Evolutionary conservation across 2,888 invertebrate species (phyloP).

Genomic region (Campoplex capitator): DNA sequence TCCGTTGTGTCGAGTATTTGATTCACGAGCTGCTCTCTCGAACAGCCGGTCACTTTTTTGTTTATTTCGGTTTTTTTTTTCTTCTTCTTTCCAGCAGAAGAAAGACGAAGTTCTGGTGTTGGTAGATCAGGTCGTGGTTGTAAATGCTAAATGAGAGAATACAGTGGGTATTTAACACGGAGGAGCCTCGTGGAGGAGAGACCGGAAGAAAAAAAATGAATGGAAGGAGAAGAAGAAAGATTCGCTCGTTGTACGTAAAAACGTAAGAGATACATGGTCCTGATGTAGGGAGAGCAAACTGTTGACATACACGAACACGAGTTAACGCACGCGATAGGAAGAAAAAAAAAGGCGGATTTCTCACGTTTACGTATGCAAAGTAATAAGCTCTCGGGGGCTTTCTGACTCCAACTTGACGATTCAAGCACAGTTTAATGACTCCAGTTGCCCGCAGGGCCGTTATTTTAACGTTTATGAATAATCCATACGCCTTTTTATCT

Average conservation of each 20-base stretch:
- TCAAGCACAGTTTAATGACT: neutral
- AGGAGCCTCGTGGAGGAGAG: neutral
- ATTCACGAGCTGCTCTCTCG: constrained; percentile 47
- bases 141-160: constrained; percentile 35
- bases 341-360: neutral
- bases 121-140: constrained; percentile 32
- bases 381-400: constrained; percentile 1
- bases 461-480: neutral
- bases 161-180: constrained; percentile 21
- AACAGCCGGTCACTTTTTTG: too few relatives aligned
- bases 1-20: constrained; percentile 20
- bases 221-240: neutral
- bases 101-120: constrained; percentile 23
- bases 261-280: constrained; percentile 28
- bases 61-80: too few relatives aligned
- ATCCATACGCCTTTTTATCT: neutral
- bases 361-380: neutral
- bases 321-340: neutral
- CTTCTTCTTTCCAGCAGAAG: neutral
- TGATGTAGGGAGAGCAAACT: constrained; percentile 2
- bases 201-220: neutral
- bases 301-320: neutral
- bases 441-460: neutral
- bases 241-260: constrained; percentile 43
- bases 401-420: neutral